Evolutionary conservation across 2,888 invertebrate genomes (phyloP), one percentile per base, ranked within the genome.

Genomic region (Campopleginae sp.): DNA sequence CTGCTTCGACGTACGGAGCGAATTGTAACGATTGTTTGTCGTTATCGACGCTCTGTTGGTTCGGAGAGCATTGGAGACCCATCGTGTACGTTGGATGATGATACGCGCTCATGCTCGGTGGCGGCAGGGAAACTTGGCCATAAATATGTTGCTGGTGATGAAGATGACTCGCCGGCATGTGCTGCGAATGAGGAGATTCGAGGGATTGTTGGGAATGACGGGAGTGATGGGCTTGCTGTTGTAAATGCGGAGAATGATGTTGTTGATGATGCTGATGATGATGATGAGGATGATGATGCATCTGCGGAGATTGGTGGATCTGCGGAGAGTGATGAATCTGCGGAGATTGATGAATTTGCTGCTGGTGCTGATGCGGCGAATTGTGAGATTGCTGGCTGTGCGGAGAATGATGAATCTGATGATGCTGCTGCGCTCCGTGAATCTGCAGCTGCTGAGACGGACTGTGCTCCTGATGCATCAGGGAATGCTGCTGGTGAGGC

Each of bases 121-220:
- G 58, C 1, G 85, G 87, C 19, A 89, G 70, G 27, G 68, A 31
- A 17, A 89, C 87, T 33, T 83, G 89, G 14, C 84, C 86, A 74
- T 91, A 91, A 44, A 90, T 88, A 5, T 91, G 81, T 75, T 91
- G 91, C 54, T 90, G 92, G n/a, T 89, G 86, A 80, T 86, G 88
- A 85, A 95, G 94, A 90, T 95, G 84, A 94, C 95, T 65, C 94
- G 94, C 92, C 95, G 95, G 88, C 92, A 95, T 2, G 94, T 95
- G 88, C 95, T 95, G 88, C 94, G 95, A 19, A 93, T 94, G 90
- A 17, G 87, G 83, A 38, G 85, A 75, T 33, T 88, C 87, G 38
- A 87, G 84, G 8, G 85, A 71, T 65, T 95, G 95, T 89, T 95
- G 95, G 84, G 95, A 94, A 58, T 95, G 95, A 88, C 95, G 95